Base-by-base conservation (phyloP, 2,797 vertebrate species). In the Siniperca obscura region DNA sequence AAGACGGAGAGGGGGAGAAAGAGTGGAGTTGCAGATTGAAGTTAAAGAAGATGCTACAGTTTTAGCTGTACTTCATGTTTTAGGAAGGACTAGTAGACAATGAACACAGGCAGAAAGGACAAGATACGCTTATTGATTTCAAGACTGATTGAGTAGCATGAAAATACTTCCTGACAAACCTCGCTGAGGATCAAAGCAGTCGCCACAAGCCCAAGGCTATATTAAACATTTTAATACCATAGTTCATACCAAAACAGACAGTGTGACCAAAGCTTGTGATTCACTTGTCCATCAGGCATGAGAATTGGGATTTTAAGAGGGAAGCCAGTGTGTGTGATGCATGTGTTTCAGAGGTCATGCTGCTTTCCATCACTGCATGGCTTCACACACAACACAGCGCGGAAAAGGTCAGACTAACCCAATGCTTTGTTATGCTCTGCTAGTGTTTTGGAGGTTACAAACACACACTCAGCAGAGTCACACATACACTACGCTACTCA, bases 221-320 rank as follows among this genome's bases (percentile, higher is more conserved):
- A 78, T 79, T 76, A 81, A 84, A 70, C 70, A 83, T 81, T 76
- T 79, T 78, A 67, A 86, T 82, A 83, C 19, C 72, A 36, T 19
- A 78, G 48, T 80, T 86, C 73, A 86, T 69, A 75, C 69, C 50
- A 70, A 81, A 87, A 80, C 82, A 86, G 75, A 81, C 74, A 82
- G 76, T 80, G 76, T 84, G 83, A 84, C 74, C 75, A 81, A 84
- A 88, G 80, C 71, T 12, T 73, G 70, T 71, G 72, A 82, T 82
- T 84, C 81, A 66, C 62, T 68, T 76, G 73, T 48, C 84, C 72
- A 55, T 83, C 82, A 75, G 78, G 82, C 67, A 64, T 66, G 74
- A 86, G 69, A 75, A 81, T 62, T 55, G 62, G 76, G 65, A 74
- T 72, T 77, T 80, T 59, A 52, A 64, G 73, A 61, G 21, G 56